Conservation (phyloP, 1,140 invertebrate species). For the Aplysia californica region DNA sequence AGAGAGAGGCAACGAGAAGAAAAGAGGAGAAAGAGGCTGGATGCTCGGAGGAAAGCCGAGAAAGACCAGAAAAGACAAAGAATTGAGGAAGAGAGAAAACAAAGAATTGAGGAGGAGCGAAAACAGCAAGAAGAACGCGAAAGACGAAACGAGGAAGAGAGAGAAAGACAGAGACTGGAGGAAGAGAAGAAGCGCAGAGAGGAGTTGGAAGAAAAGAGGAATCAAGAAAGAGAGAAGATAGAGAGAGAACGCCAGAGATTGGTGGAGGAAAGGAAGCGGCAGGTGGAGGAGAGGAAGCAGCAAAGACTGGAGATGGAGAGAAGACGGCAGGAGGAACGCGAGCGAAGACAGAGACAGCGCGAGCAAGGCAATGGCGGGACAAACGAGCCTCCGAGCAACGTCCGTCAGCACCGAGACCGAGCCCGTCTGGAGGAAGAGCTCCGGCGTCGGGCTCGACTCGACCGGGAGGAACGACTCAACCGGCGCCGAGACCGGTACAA, state of each 20-base stretch:
- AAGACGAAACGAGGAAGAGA: neutral
- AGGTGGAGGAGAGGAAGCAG: neutral
- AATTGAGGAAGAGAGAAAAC: neutral
- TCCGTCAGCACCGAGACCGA: no score
- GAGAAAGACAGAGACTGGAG: neutral
- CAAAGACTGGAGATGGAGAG: neutral
- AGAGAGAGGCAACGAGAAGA: neutral
- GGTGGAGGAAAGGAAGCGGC: neutral
- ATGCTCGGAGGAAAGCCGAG: neutral
- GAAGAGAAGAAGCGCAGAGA: conserved; percentile 7
- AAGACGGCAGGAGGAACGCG: neutral
- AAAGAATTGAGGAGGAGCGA: neutral
- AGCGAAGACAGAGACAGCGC: neutral
- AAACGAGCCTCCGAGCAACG: no score
- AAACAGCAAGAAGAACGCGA: neutral
- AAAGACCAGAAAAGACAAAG: no score
- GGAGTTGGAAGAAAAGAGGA: neutral
- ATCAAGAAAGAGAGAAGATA: neutral
- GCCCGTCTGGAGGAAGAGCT: no score
- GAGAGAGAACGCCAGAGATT: neutral
- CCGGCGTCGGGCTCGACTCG: no score
- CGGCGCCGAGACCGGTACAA: neutral
- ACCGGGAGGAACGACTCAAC: neutral
- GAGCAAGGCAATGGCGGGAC: neutral
- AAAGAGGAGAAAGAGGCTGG: neutral